Base-by-base conservation (phyloP, 2,797 vertebrate genomes). In the Melanotaenia nigrans region DNA sequence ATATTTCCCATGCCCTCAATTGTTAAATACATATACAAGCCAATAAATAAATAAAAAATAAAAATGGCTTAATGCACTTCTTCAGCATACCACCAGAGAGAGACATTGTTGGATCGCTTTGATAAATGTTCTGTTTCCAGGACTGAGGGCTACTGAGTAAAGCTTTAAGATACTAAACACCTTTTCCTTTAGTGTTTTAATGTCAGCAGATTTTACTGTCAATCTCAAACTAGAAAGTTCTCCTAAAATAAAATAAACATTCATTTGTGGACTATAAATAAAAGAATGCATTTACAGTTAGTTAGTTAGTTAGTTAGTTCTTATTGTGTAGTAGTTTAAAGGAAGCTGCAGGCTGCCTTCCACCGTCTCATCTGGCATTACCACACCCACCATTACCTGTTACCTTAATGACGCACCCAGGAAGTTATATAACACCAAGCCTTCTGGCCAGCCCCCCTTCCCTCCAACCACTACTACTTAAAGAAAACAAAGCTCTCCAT, bases 21-120 rank as follows among this genome's bases (percentile, higher is more conserved):
- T 25, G 6, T 25, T 4, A 72, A 49, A 36, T 66, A 7, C 24
- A 9, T 20, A 51, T 51, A 22, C 54, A 54, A 42, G 9, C 10
- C 8, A 28, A 12, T 36, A 1, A 56, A 57, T 28, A 24, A 32
- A 28, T 28, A 28, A 28, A 28, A 7, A 32, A 32, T 5, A 45
- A 61, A 61, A 55, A 20, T 6, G n/a, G 28, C 12, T 49, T 67
- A 13, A 24, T 90, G 87, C 79, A 89, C 61, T 88, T 87, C 77
- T 36, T 40, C 3, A 51, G 12, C 56, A 0, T 9, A 58, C 87
- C 91, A 89, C 91, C 63, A 89, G 87, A 78, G 80, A 2, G 83
- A 84, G 88, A 89, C 88, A 89, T 84, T 87, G 69, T 68, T 85
- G 40, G 53, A 65, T 71, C 65, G 79, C 14, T 64, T 40, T 70